phyloP scores from a whole-genome alignment of 2,113 vertebrate genomes.

The Chascanopsetta lugubris region DNA sequence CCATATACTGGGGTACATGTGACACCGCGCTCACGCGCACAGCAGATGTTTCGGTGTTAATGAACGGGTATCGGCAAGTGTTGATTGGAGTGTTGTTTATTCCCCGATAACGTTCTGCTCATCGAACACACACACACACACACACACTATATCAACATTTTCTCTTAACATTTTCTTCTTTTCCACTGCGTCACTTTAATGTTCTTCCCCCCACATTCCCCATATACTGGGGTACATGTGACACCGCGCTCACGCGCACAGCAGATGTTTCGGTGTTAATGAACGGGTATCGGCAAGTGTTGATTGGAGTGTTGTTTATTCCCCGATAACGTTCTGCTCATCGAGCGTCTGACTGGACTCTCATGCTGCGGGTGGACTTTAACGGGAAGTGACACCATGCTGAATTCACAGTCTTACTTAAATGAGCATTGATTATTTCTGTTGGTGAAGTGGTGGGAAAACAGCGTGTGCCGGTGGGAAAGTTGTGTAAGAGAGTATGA shows the following conservation, averaged over 20 bases:
- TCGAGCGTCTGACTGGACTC: no score
- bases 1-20: background rate
- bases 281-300: conserved; percentile 8
- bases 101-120: background rate
- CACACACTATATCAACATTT: no score
- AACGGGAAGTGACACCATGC: background rate
- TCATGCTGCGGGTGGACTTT: no score
- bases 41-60: conserved; percentile 9
- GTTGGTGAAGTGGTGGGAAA: background rate
- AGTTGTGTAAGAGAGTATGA: no score
- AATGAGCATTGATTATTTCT: conserved; percentile 22
- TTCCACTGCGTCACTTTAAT: conserved; percentile 8
- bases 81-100: conserved; percentile 32
- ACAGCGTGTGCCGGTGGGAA: background rate
- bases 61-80: conserved; percentile 14
- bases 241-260: background rate
- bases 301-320: conserved; percentile 34
- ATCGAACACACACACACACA: no score
- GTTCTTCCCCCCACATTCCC: background rate
- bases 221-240: conserved; percentile 2
- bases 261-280: conserved; percentile 14
- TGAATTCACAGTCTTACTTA: conserved; percentile 17
- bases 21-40: background rate
- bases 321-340: background rate
- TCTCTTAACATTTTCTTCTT: no score